Conservation (phyloP, 2,888 invertebrate species). For the Andrena minutula region DNA sequence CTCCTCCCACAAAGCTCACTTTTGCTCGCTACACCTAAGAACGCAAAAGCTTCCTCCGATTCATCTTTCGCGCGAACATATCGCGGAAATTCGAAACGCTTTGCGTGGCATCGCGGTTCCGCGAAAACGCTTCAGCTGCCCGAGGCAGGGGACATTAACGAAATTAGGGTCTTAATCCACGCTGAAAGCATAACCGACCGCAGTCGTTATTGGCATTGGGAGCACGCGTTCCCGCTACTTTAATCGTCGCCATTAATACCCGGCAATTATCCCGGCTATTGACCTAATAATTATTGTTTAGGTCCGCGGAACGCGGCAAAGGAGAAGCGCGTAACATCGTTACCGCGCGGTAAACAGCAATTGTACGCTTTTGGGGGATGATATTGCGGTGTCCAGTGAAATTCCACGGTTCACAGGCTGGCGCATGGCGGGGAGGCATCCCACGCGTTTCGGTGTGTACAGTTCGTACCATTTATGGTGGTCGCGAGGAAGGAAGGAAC, state of each 20-base stretch:
- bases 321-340: conserved; percentile 7
- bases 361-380: not conserved
- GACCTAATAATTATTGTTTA: conserved; percentile 40
- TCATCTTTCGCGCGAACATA: no score
- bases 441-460: no score
- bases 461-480: no score
- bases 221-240: conserved; percentile 27
- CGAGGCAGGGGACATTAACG: conserved; percentile 17
- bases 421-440: no score
- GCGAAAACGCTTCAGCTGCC: conserved; percentile 27
- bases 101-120: not conserved
- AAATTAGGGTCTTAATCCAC: conserved; percentile 38
- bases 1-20: no score
- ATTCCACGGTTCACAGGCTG: no score
- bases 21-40: no score
- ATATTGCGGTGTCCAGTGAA: conserved; percentile 3
- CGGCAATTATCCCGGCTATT: conserved; percentile 34
- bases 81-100: no score
- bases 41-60: no score
- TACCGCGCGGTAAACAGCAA: conserved; percentile 1
- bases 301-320: not conserved
- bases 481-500: no score
- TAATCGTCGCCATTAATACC: conserved; percentile 46
- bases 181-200: conserved; percentile 43
- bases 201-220: conserved; percentile 26